Evolutionary conservation across 2,888 invertebrate genomes (phyloP).

Genomic region (Zelleria hepariella): DNA sequence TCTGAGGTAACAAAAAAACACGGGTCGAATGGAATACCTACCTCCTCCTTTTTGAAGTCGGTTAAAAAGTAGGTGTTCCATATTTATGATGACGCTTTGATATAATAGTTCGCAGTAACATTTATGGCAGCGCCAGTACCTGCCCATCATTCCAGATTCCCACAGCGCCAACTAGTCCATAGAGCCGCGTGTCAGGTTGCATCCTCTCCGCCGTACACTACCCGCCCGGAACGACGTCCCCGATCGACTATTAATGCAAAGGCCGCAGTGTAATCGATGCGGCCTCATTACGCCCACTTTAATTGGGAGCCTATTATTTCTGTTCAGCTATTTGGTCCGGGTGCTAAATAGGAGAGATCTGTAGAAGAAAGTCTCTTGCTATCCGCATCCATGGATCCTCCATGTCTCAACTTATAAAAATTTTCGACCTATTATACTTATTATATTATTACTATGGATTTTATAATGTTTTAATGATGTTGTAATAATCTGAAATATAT

Average conservation of each 20-base stretch:
- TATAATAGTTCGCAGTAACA: too few relatives aligned
- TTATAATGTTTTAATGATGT: too few relatives aligned
- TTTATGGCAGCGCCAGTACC: conserved; percentile 30
- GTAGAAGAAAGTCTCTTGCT: neutral
- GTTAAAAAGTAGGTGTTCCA: neutral
- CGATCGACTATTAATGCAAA: conserved; percentile 59
- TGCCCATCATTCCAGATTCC: conserved; percentile 28
- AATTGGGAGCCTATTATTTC: conserved; percentile 7
- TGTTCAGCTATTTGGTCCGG: neutral
- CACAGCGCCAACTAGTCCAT: conserved; percentile 38
- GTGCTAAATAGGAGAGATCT: neutral
- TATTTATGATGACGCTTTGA: too few relatives aligned
- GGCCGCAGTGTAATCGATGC: conserved; percentile 32
- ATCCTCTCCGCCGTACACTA: conserved; percentile 22
- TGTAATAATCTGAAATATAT: too few relatives aligned
- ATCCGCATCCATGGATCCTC: too few relatives aligned
- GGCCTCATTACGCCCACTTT: conserved; percentile 51
- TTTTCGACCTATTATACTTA: too few relatives aligned
- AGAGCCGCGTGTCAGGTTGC: conserved; percentile 45
- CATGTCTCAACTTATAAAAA: too few relatives aligned
- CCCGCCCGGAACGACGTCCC: conserved; percentile 28
- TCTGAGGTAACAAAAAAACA: too few relatives aligned
- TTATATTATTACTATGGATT: too few relatives aligned
- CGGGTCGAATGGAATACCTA: too few relatives aligned
- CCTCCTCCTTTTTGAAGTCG: neutral